Percentiles rank a stretch among this genome's conserved stretches.
Evolutionary conservation across 2,113 vertebrate species (phyloP).

Genomic region (Limanda limanda): DNA sequence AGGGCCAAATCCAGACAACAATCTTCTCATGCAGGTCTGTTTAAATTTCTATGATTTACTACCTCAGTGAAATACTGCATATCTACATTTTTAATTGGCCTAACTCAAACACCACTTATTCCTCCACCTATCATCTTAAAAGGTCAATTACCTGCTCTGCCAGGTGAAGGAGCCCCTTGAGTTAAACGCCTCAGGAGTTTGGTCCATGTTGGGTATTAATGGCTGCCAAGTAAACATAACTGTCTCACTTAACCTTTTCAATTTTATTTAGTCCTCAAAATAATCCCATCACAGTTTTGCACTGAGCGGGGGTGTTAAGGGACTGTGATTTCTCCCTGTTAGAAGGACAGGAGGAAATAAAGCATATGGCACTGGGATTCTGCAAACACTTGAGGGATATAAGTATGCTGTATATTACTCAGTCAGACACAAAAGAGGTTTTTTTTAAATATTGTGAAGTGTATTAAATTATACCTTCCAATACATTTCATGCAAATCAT

Average conservation of each 20-base stretch:
- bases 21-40: neutral
- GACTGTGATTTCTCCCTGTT: constrained; percentile 4
- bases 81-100: neutral
- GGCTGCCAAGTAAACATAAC: constrained; percentile 50
- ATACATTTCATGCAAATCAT: neutral
- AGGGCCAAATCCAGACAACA: neutral
- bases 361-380: neutral
- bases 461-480: neutral
- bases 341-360: constrained; percentile 2
- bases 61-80: neutral
- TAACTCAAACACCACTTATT: neutral
- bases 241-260: constrained; percentile 57
- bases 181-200: no score
- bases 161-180: constrained; percentile 9
- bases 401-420: neutral
- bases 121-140: neutral
- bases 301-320: neutral
- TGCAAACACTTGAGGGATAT: neutral
- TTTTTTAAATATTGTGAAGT: neutral
- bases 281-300: constrained; percentile 40
- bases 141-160: neutral
- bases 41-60: neutral
- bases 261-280: constrained; percentile 59
- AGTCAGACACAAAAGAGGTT: neutral
- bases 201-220: constrained; percentile 29